Conservation (phyloP, 2,888 invertebrate species). For the Euplagia quadripunctaria region DNA sequence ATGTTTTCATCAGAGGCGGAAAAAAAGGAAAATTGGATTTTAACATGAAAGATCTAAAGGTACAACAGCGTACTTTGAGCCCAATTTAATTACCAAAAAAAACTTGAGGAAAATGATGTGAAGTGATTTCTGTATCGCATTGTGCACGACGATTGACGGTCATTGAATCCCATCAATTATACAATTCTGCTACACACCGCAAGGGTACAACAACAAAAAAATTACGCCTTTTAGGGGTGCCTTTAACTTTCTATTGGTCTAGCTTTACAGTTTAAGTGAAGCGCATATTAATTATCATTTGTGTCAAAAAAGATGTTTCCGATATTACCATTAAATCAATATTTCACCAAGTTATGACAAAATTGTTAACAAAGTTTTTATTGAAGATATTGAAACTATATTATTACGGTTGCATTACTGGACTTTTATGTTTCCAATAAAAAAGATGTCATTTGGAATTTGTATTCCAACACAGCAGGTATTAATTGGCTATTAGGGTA, state of each 20-base stretch:
- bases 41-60: conserved; percentile 70
- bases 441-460: conserved; percentile 31
- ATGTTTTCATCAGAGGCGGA: conserved; percentile 68
- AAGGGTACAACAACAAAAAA: not conserved
- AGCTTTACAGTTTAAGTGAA: too few relatives aligned
- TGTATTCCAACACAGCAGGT: conserved; percentile 41
- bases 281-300: too few relatives aligned
- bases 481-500: conserved; percentile 46
- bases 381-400: not conserved
- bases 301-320: too few relatives aligned
- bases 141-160: conserved; percentile 27
- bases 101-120: conserved; percentile 50
- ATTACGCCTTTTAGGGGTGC: too few relatives aligned
- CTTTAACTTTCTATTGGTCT: too few relatives aligned
- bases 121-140: conserved; percentile 35
- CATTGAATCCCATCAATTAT: conserved; percentile 16
- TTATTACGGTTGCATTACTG: not conserved
- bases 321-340: not conserved
- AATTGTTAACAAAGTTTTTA: not conserved
- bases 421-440: conserved; percentile 33
- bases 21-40: conserved; percentile 74
- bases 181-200: not conserved
- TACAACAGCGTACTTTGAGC: conserved; percentile 58
- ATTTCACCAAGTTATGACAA: not conserved
- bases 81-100: conserved; percentile 68